Conservation (phyloP, 2,797 vertebrate genomes). For the Malurus leucopterus region DNA sequence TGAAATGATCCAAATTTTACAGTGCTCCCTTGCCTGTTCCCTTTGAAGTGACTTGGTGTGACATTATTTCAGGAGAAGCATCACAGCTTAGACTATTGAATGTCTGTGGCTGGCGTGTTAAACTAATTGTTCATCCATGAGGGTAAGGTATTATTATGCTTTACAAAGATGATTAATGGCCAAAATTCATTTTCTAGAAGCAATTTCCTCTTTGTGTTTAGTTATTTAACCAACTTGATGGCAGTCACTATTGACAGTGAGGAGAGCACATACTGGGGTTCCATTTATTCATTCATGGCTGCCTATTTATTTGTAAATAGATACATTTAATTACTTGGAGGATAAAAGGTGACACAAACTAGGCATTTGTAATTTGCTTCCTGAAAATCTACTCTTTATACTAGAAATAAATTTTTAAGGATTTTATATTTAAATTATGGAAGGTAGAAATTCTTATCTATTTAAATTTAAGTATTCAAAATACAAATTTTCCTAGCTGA, state of each 20-base stretch:
- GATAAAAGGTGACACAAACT: neutral
- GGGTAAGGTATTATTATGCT: neutral
- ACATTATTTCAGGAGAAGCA: neutral
- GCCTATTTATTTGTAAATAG: neutral
- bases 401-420: neutral
- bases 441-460: neutral
- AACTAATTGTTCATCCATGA: neutral
- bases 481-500: neutral
- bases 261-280: neutral
- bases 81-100: neutral
- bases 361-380: neutral
- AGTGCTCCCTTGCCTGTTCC: neutral
- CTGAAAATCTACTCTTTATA: neutral
- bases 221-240: neutral
- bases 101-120: rapidly evolving
- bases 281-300: neutral
- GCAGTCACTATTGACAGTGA: neutral
- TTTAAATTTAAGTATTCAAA: neutral
- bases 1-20: neutral
- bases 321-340: neutral
- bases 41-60: neutral
- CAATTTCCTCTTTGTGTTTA: neutral
- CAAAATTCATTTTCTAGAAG: neutral
- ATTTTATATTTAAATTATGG: neutral
- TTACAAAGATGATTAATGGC: neutral